Evolutionary conservation across 2,888 invertebrate species (phyloP), one percentile per base, ranked within the genome.

Genomic region (Troglohyphantes excavatus): DNA sequence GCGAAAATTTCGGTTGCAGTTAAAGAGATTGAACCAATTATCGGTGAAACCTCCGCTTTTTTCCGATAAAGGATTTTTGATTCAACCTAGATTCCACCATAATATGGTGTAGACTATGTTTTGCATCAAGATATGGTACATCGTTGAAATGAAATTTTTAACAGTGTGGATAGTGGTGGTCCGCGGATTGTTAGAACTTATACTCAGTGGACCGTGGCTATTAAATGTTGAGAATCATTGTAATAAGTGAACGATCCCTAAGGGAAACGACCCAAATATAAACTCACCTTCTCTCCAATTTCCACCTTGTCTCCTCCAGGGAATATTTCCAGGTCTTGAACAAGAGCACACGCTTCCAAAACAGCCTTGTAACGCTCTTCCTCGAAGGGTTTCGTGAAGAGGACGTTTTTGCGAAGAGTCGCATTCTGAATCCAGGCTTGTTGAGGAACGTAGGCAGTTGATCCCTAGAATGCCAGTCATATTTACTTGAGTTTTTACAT

Each of bases 391-490:
- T 96, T 96, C 17, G 98, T 98, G 94, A 99, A 99, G 33, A 98
- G 93, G 91, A 99, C 97, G 94, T 99, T 99, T 93, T 98, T 97
- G 92, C 96, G 96, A 27, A 99, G 94, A 0, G 98, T 98, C 2
- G 97, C 97, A 94, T 99, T 99, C 94, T 99, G 99, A 85, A 99
- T 99, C 99, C 99, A 99, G 0, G 99, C 98, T 94, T 98, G 98
- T 93, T 98, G 98, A 0, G 98, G 96, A 0, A 98, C 98, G 93
- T 98, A 98, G 0, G 98, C 98, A n/a, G 95, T 93, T 0, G 94
- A 93, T 19, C 96, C 95, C 94, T 95, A 92, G 33, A 92, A 76
- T n/a, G n/a, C n/a, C n/a, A n/a, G n/a, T n/a, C n/a, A n/a, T n/a
- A n/a, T n/a, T n/a, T n/a, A n/a, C n/a, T n/a, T n/a, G n/a, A n/a